These are phyloP conservation scores for Eledona agricola DNA, from an alignment of 2,888 invertebrate species.

Conservation along the genomic window DNA sequence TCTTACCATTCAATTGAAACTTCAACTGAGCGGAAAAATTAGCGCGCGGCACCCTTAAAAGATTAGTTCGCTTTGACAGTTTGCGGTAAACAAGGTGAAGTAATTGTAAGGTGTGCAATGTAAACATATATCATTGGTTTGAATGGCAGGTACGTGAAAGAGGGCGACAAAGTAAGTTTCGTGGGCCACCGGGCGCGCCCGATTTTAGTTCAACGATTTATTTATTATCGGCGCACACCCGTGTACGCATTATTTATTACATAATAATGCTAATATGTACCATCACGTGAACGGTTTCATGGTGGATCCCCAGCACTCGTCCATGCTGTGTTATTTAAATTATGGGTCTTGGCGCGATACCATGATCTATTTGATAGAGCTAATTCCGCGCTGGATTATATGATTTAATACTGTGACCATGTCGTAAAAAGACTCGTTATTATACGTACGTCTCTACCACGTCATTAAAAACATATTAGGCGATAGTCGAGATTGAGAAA, in stretches of 20 bases:
- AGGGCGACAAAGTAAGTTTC: too few relatives aligned
- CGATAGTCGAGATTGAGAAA: conserved; percentile 26
- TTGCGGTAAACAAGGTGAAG: conserved; percentile 63
- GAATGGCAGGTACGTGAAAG: conserved; percentile 42
- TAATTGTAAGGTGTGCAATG: conserved; percentile 54
- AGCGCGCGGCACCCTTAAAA: conserved; percentile 44
- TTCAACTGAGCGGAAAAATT: conserved; percentile 36
- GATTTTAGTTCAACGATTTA: too few relatives aligned
- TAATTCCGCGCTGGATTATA: conserved; percentile 23
- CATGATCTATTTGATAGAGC: conserved; percentile 32
- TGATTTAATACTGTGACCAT: conserved; percentile 27
- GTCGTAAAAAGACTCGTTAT: conserved; percentile 21
- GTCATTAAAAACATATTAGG: conserved; percentile 26
- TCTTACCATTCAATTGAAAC: conserved; percentile 35
- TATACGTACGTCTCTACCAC: conserved; percentile 14
- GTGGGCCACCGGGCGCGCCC: too few relatives aligned
- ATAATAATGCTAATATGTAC: conserved; percentile 38
- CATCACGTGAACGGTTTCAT: conserved; percentile 30
- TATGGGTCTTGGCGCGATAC: conserved; percentile 20
- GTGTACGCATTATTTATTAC: too few relatives aligned
- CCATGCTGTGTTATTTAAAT: conserved; percentile 34
- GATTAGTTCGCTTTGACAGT: conserved; percentile 63
- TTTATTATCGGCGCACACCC: too few relatives aligned
- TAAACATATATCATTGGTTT: conserved; percentile 54
- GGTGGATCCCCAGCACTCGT: conserved; percentile 26